Conservation (phyloP, 2,113 vertebrate genomes). For the Strix uralensis region DNA sequence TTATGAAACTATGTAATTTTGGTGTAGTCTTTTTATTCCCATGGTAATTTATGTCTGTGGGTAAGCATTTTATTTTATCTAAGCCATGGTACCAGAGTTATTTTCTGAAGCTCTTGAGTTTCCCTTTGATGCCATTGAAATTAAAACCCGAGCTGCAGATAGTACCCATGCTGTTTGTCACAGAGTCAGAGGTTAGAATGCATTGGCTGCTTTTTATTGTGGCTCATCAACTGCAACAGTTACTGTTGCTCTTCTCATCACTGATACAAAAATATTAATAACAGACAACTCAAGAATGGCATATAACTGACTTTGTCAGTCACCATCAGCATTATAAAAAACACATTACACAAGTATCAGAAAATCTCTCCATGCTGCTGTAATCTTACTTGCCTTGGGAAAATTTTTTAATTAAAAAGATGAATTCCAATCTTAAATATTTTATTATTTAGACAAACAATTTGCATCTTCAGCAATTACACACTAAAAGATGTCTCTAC, state of each 20-base stretch:
- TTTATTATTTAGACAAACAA: slow-evolving; percentile 45
- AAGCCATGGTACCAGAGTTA: slow-evolving; percentile 67
- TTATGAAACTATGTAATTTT: slow-evolving; percentile 72
- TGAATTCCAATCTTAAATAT: slow-evolving; percentile 47
- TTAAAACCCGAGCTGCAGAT: slow-evolving; percentile 68
- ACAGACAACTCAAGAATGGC: slow-evolving; percentile 63
- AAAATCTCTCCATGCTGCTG: neutral
- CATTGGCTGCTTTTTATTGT: slow-evolving; percentile 70
- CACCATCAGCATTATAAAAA: slow-evolving; percentile 58
- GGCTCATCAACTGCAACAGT: slow-evolving; percentile 55
- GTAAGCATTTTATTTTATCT: slow-evolving; percentile 79
- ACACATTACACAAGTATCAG: neutral
- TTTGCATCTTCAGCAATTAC: slow-evolving; percentile 17
- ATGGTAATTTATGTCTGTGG: slow-evolving; percentile 74
- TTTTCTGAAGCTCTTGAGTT: slow-evolving; percentile 72
- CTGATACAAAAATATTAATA: slow-evolving; percentile 68
- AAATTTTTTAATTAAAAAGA: slow-evolving; percentile 62
- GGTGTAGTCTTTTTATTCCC: slow-evolving; percentile 70
- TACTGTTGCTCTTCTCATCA: slow-evolving; percentile 56
- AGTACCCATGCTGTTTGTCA: slow-evolving; percentile 65
- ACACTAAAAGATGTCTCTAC: neutral
- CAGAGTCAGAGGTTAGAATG: slow-evolving; percentile 72
- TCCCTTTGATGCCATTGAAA: slow-evolving; percentile 75
- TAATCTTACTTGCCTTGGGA: slow-evolving; percentile 51
- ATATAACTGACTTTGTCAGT: slow-evolving; percentile 69